These are phyloP conservation scores for Drepana arcuata DNA, from an alignment of 1,140 invertebrate species.

Conservation along the genomic window DNA sequence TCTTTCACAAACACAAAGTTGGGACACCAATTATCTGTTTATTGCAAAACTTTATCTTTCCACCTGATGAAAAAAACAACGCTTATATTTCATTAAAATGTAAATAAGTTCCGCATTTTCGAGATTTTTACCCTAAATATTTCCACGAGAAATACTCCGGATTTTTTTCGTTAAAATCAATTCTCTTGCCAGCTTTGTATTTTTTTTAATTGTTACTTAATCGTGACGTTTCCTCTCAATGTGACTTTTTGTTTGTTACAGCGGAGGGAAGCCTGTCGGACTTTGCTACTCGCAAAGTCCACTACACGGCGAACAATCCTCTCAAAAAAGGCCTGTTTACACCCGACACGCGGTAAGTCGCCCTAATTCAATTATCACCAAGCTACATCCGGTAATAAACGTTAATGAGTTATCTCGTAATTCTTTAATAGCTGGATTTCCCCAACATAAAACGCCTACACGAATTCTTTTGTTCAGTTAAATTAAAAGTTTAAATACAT, in stretches of 20 bases:
- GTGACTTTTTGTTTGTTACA: constrained; percentile 72
- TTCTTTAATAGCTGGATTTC: background rate
- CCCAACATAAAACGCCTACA: too few species aligned
- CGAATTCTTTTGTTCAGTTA: too few species aligned
- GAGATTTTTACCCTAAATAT: too few species aligned
- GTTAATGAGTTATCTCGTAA: constrained; percentile 1
- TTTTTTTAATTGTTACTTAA: too few species aligned
- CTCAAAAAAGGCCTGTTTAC: constrained; percentile 80
- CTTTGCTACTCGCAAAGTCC: constrained; percentile 82
- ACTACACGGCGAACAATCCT: constrained; percentile 78
- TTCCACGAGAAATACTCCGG: too few species aligned
- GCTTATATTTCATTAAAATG: too few species aligned
- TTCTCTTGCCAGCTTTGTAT: too few species aligned
- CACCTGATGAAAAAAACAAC: background rate
- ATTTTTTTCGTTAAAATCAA: too few species aligned
- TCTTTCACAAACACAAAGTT: constrained; percentile 19
- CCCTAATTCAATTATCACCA: constrained; percentile 9
- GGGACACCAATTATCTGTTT: constrained; percentile 3
- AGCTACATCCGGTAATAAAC: background rate
- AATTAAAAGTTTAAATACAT: too few species aligned
- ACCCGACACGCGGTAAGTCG: constrained; percentile 71
- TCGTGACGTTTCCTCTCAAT: too few species aligned
- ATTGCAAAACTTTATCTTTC: constrained; percentile 2
- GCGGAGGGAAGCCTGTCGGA: constrained; percentile 89
- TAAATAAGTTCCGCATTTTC: too few species aligned